Conservation (phyloP, 2,888 invertebrate genomes). For the Drosophila kuntzei region DNA sequence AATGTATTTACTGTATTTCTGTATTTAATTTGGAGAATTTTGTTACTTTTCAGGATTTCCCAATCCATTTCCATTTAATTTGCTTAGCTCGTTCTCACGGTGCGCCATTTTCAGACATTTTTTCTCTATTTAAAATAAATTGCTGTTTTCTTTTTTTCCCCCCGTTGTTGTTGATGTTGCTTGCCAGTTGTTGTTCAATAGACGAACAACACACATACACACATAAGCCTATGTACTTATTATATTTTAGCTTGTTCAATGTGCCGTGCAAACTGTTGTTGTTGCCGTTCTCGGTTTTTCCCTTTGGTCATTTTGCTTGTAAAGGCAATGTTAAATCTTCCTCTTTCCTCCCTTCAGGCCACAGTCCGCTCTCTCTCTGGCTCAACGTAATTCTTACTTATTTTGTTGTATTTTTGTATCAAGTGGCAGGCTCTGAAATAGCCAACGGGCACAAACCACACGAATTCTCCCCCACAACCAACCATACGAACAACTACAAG, state of each 20-base stretch:
- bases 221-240: conserved; percentile 53
- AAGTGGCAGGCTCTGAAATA: conserved; percentile 66
- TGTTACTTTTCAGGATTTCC: conserved; percentile 5
- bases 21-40: conserved; percentile 18
- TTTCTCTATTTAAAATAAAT: conserved; percentile 40
- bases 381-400: conserved; percentile 6
- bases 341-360: background rate
- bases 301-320: conserved; percentile 42
- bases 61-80: conserved; percentile 41
- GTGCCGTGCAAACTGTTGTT: conserved; percentile 54
- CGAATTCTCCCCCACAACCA: conserved; percentile 3
- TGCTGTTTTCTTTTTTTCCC: conserved; percentile 12
- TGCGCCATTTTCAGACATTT: conserved; percentile 8
- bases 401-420: conserved; percentile 44
- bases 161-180: background rate
- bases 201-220: conserved; percentile 17
- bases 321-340: conserved; percentile 18
- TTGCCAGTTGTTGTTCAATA: conserved; percentile 34
- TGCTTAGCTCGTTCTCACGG: conserved; percentile 36
- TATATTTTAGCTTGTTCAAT: conserved; percentile 77
- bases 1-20: background rate
- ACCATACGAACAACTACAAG: conserved; percentile 4
- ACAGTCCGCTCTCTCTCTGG: background rate
- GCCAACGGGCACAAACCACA: conserved; percentile 62
- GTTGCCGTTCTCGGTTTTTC: conserved; percentile 19